Evolutionary conservation across 2,888 invertebrate genomes (phyloP).

Genomic region (Caenorhabditis drosophilae): DNA sequence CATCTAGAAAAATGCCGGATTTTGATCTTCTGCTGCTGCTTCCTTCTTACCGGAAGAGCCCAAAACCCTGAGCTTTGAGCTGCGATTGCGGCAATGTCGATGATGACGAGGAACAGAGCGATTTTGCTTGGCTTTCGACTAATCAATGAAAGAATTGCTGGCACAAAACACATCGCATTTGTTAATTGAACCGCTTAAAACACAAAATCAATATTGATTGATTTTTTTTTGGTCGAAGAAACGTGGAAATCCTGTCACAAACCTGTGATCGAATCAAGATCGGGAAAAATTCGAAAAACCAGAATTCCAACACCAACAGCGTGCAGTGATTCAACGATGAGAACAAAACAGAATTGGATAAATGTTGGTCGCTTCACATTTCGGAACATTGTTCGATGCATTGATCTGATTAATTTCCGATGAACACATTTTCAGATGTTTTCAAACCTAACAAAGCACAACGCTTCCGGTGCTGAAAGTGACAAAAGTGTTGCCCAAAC

Average conservation of each 20-base stretch:
- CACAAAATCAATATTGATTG: neutral
- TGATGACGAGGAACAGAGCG: constrained; percentile 64
- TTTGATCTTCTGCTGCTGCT: too few species aligned
- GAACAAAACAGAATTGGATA: constrained; percentile 72
- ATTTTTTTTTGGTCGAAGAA: constrained; percentile 3
- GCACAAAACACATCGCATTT: constrained; percentile 90
- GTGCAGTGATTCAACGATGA: constrained; percentile 86
- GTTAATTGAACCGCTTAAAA: constrained; percentile 81
- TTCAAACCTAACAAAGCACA: constrained; percentile 65
- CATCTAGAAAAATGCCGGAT: too few species aligned
- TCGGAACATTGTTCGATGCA: constrained; percentile 71
- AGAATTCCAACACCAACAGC: constrained; percentile 85
- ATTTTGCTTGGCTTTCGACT: constrained; percentile 72
- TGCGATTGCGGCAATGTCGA: constrained; percentile 83
- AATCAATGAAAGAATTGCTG: constrained; percentile 75
- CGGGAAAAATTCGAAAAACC: constrained; percentile 86
- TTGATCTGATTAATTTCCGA: too few species aligned
- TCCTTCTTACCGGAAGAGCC: too few species aligned
- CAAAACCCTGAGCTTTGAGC: constrained; percentile 89
- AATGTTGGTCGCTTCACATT: constrained; percentile 65
- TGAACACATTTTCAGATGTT: neutral
- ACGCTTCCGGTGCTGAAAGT: constrained; percentile 69
- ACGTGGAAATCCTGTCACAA: neutral
- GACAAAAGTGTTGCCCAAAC: constrained; percentile 70
- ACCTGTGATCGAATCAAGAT: constrained; percentile 89